These are phyloP conservation scores for Drosophila mojavensis DNA, from an alignment of 1,140 invertebrate genomes.

Conservation along the genomic window DNA sequence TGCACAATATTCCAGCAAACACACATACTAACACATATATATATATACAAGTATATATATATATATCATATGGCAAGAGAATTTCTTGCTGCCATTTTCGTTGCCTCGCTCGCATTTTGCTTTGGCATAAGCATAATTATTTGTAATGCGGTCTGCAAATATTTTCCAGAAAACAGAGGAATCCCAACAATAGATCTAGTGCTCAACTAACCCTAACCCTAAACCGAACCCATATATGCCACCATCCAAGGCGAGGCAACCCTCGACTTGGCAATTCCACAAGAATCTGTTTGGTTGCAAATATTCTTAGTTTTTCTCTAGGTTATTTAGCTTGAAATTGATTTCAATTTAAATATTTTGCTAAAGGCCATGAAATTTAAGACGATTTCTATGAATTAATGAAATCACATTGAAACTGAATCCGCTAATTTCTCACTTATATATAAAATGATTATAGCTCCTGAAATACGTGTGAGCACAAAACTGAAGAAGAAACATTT, in stretches of 20 bases:
- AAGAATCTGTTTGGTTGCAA: too few relatives aligned
- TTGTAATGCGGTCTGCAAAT: slow-evolving; percentile 68
- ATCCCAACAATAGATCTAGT: not conserved
- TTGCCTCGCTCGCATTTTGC: slow-evolving; percentile 60
- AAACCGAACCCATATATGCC: too few relatives aligned
- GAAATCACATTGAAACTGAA: too few relatives aligned
- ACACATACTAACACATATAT: slow-evolving; percentile 12
- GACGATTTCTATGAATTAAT: too few relatives aligned
- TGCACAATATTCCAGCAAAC: slow-evolving; percentile 18
- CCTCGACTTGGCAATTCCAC: too few relatives aligned
- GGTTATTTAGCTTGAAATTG: too few relatives aligned
- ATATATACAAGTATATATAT: slow-evolving; percentile 6
- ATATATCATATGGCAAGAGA: slow-evolving; percentile 10
- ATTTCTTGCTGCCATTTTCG: slow-evolving; percentile 14
- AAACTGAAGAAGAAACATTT: too few relatives aligned
- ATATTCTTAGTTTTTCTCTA: not conserved
- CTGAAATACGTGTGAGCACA: too few relatives aligned
- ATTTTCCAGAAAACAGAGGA: slow-evolving; percentile 28
- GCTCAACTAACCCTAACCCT: not conserved
- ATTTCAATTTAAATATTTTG: too few relatives aligned
- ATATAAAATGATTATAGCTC: too few relatives aligned
- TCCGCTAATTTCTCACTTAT: too few relatives aligned
- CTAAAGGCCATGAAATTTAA: too few relatives aligned
- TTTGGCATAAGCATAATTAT: slow-evolving; percentile 74
- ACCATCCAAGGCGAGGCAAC: not conserved